phyloP scores from a whole-genome alignment of 1,140 invertebrate species.

The Argopecten irradians region DNA sequence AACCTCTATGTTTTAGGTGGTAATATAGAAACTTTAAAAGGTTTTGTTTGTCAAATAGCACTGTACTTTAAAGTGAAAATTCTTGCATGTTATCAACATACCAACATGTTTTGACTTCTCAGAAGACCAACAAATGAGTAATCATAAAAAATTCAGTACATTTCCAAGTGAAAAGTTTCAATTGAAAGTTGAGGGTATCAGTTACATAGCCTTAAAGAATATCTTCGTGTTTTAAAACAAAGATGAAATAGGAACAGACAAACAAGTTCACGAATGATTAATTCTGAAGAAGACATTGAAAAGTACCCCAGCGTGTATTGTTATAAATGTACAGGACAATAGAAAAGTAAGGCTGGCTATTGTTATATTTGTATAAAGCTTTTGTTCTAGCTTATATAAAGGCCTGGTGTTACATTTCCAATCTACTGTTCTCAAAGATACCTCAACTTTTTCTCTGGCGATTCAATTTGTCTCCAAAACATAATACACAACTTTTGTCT shows the following conservation, averaged over 20 bases:
- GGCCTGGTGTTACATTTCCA: not conserved
- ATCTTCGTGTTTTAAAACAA: not conserved
- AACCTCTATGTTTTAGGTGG: no score
- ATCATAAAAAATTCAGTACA: not conserved
- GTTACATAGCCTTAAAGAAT: not conserved
- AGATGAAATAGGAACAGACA: not conserved
- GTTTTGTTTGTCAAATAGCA: not conserved
- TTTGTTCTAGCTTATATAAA: not conserved
- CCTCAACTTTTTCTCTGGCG: not conserved
- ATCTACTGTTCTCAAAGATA: not conserved
- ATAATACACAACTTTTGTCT: slow-evolving; percentile 1
- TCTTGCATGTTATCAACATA: not conserved
- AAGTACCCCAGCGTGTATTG: not conserved
- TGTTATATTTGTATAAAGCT: not conserved
- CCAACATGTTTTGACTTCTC: not conserved
- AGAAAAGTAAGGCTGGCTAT: not conserved
- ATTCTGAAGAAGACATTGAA: not conserved
- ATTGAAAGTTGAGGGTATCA: not conserved
- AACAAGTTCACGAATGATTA: not conserved
- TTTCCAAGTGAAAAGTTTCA: slow-evolving; percentile 1
- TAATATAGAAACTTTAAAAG: no score
- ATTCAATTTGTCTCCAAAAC: not conserved
- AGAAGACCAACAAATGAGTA: not conserved
- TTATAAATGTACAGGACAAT: not conserved
- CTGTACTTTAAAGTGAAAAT: not conserved